Percentiles rank a stretch among this genome's conserved stretches.
Evolutionary conservation across 1,140 invertebrate species (phyloP).

Genomic region (Euura saliciscinereae): DNA sequence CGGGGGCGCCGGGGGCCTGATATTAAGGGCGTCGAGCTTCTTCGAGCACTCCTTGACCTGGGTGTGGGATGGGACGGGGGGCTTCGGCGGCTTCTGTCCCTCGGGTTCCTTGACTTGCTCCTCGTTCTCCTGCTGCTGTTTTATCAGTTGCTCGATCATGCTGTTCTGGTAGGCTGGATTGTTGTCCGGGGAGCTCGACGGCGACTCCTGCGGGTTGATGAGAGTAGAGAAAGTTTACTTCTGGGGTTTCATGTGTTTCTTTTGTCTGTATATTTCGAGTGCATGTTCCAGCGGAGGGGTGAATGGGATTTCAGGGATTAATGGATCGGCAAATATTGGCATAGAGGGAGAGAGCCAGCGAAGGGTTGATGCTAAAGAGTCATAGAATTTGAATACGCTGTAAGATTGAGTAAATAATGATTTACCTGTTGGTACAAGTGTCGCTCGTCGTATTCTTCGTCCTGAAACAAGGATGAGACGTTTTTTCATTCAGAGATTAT

Average conservation of each 20-base stretch:
- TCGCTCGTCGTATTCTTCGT: slow-evolving; percentile 39
- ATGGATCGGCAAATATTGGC: too few relatives aligned
- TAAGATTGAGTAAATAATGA: not conserved
- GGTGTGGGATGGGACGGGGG: slow-evolving; percentile 41
- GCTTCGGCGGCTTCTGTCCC: slow-evolving; percentile 40
- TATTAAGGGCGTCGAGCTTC: slow-evolving; percentile 42
- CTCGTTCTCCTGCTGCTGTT: slow-evolving; percentile 51
- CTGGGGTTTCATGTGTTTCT: not conserved
- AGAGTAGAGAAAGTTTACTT: slow-evolving; percentile 22
- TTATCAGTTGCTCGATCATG: slow-evolving; percentile 61
- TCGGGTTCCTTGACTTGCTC: slow-evolving; percentile 39
- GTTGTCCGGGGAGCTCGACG: slow-evolving; percentile 40
- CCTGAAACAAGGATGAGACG: slow-evolving; percentile 28
- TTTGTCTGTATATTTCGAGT: too few relatives aligned
- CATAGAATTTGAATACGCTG: not conserved
- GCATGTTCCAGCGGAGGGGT: too few relatives aligned
- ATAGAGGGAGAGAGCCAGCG: not conserved
- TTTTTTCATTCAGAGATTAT: too few relatives aligned
- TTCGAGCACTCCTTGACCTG: slow-evolving; percentile 46
- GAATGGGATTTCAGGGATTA: too few relatives aligned
- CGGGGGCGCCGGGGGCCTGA: slow-evolving; percentile 26
- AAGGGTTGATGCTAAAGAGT: not conserved
- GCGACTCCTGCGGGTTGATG: slow-evolving; percentile 43
- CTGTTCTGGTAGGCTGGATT: slow-evolving; percentile 62
- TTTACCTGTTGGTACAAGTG: slow-evolving; percentile 35